Base-by-base conservation (phyloP, 1,140 invertebrate genomes). In the Saccostrea echinata region DNA sequence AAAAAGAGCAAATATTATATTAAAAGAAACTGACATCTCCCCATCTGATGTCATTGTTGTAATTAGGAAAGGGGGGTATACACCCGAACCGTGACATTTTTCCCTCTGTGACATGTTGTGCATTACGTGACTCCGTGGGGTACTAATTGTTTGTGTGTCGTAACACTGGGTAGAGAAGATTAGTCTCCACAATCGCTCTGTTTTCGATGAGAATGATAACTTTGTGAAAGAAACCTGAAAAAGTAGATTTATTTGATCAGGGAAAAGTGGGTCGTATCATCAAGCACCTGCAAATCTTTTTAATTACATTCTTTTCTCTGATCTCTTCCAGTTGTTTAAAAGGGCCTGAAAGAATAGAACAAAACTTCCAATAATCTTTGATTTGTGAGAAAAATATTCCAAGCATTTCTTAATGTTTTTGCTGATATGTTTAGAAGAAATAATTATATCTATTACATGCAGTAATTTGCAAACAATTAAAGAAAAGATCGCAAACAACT, bases 211-310 rank as follows among this genome's bases (percentile, higher is more conserved):
- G 68, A 76, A 33, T 33, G 68, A 76, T 76, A 76, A 76, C 68
- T 76, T 76, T 76, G 24, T 30, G 30, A n/a, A 64, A 64, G 68
- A 76, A 76, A 76, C 68, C 68, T 16, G 16, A 18, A 76, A 30
- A 33, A 76, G 12, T 33, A 33, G 68, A 76, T 76, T 76, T 76
- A 76, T 76, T 76, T 76, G 68, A 76, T 76, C 24, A 33, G 68
- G 68, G 27, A 27, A 76, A 76, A 76, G 68, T 76, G 68, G 68
- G 68, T 76, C 68, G 4, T 16, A 76, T 76, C 43, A 8, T 43
- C 43, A 30, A 76, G 68, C 68, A 76, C 68, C 68, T 76, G 68
- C 68, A 76, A 76, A 76, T 76, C 68, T 76, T 76, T 76, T 76
- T 76, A 76, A 76, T 76, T 76, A 76, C 27, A 16, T 33, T 33